Evolutionary conservation across 2,888 invertebrate species (phyloP).

Genomic region (Drosophila sordidapex): DNA sequence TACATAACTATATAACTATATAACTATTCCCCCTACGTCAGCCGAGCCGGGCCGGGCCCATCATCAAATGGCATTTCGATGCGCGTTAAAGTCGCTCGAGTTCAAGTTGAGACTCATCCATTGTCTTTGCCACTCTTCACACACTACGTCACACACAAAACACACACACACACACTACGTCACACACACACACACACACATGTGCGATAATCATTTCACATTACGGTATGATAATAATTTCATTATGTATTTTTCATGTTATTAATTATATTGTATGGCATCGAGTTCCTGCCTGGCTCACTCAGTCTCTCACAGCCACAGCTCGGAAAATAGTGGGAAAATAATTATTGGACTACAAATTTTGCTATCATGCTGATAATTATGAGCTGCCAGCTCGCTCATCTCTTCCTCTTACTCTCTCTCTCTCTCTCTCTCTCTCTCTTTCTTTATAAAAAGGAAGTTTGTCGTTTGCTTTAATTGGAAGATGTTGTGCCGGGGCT

Average conservation of each 20-base stretch:
- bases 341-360: constrained; percentile 75
- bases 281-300: constrained; percentile 49
- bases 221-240: constrained; percentile 79
- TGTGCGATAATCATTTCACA: constrained; percentile 73
- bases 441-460: constrained; percentile 46
- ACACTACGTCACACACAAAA: constrained; percentile 46
- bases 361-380: constrained; percentile 76
- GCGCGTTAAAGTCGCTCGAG: constrained; percentile 58
- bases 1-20: neutral
- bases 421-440: constrained; percentile 1
- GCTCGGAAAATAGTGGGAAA: constrained; percentile 69
- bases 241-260: constrained; percentile 80
- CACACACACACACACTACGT: constrained; percentile 46
- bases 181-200: constrained; percentile 21
- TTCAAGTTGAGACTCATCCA: constrained; percentile 60
- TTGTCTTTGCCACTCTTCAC: constrained; percentile 63
- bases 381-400: constrained; percentile 34
- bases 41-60: neutral
- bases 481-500: constrained; percentile 29
- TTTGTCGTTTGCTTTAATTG: constrained; percentile 60
- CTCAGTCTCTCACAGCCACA: constrained; percentile 14
- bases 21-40: neutral
- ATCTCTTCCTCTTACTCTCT: neutral
- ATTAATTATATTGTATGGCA: constrained; percentile 74
- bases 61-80: constrained; percentile 57